phyloP scores from a whole-genome alignment of 1,140 invertebrate genomes.

The Spodoptera frugiperda region DNA sequence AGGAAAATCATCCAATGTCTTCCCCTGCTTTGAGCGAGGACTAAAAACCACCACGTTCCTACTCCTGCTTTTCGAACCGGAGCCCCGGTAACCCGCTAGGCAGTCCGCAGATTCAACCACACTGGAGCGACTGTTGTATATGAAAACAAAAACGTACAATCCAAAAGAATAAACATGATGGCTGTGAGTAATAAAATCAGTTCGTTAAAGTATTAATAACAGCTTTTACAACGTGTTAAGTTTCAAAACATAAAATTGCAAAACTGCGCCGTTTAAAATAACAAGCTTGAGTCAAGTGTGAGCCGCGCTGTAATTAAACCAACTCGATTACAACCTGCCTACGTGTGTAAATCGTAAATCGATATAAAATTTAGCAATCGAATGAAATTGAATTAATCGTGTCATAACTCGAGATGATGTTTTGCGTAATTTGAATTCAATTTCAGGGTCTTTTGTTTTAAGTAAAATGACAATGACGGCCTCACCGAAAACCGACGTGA shows the following conservation, averaged over 20 bases:
- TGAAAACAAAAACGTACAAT: not conserved
- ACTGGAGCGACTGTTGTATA: too few species aligned
- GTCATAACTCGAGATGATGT: not conserved
- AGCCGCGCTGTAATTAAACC: slow-evolving; percentile 10
- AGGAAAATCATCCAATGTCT: too few species aligned
- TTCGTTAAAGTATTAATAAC: not conserved
- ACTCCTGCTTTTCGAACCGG: too few species aligned
- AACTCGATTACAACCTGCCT: slow-evolving; percentile 9
- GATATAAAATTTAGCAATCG: slow-evolving; percentile 30
- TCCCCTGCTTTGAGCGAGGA: too few species aligned
- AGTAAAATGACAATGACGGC: not conserved
- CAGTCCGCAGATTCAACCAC: too few species aligned
- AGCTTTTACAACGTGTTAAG: slow-evolving; percentile 8
- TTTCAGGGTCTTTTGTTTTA: not conserved
- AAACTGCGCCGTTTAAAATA: slow-evolving; percentile 9
- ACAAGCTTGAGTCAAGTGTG: slow-evolving; percentile 18
- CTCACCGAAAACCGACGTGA: too few species aligned
- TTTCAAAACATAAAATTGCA: slow-evolving; percentile 19
- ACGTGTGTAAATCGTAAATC: slow-evolving; percentile 26
- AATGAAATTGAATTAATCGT: not conserved
- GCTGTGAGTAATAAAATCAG: not conserved
- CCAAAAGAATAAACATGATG: not conserved
- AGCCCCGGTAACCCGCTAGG: too few species aligned
- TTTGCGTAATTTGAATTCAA: slow-evolving; percentile 11
- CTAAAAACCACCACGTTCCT: too few species aligned